phyloP scores from a whole-genome alignment of 2,888 invertebrate species.

The Dendrolimus houi region DNA sequence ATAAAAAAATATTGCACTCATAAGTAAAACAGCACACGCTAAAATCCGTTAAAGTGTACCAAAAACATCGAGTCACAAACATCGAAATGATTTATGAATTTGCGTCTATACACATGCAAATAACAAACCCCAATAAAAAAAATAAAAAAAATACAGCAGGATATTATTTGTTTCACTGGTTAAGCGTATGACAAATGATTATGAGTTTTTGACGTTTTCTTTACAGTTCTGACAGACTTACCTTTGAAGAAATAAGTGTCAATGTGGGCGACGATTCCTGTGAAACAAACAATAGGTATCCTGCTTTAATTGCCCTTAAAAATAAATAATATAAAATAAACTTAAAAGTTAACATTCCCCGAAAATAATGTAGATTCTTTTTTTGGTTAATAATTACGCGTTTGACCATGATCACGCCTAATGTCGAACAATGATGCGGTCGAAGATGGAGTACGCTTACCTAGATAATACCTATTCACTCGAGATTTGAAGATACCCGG shows the following conservation, averaged over 20 bases:
- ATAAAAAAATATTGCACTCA: no score
- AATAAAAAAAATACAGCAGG: constrained; percentile 30
- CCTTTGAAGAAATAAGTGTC: constrained; percentile 87
- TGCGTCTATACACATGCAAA: constrained; percentile 20
- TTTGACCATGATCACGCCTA: no score
- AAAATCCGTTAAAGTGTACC: no score
- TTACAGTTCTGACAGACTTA: constrained; percentile 60
- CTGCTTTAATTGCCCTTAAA: constrained; percentile 57
- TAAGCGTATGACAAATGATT: constrained; percentile 35
- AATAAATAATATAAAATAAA: constrained; percentile 15
- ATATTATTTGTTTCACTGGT: constrained; percentile 42
- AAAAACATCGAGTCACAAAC: constrained; percentile 3
- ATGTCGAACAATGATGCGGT: no score
- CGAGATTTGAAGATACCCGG: no score
- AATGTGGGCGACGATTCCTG: constrained; percentile 88
- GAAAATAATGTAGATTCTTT: not conserved
- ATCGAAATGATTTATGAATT: constrained; percentile 20
- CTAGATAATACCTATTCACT: no score
- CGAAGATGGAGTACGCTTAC: no score
- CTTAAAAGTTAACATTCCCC: constrained; percentile 6
- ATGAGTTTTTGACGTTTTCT: constrained; percentile 13
- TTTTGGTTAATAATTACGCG: no score
- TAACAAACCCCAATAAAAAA: constrained; percentile 7
- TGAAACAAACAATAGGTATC: constrained; percentile 73
- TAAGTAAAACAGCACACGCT: no score